Conservation (phyloP, 2,113 vertebrate species). For the Gymnorhina tibicen region DNA sequence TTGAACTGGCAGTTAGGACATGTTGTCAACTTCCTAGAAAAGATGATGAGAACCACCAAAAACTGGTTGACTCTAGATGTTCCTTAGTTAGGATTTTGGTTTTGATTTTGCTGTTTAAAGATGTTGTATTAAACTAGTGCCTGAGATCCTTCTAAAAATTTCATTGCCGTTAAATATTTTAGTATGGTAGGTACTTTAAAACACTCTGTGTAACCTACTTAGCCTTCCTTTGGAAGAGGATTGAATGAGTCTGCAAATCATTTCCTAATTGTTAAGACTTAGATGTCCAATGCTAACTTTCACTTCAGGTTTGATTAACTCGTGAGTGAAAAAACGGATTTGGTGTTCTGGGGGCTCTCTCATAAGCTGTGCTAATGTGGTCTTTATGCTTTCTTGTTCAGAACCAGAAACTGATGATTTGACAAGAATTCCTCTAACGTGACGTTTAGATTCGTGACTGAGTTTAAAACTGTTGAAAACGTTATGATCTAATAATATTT, state of each 20-base stretch:
- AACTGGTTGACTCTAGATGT: not conserved
- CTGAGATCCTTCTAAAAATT: not conserved
- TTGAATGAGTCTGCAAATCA: not conserved
- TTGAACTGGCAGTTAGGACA: not conserved
- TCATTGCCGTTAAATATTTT: not conserved
- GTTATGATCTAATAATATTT: conserved; percentile 38
- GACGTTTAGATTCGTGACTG: not conserved
- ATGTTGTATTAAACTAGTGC: not conserved
- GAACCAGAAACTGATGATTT: not conserved
- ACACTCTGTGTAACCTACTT: not conserved
- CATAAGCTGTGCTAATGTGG: not conserved
- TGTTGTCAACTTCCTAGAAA: not conserved
- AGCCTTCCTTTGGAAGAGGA: not conserved
- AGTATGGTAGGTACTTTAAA: not conserved
- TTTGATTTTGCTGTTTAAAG: not conserved
- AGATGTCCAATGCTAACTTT: not conserved
- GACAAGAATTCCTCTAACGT: not conserved
- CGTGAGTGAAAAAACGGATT: not conserved
- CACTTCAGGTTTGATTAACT: not conserved
- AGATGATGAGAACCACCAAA: not conserved
- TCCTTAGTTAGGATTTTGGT: not conserved
- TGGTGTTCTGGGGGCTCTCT: not conserved
- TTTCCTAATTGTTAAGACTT: not conserved
- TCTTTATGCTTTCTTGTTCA: not conserved
- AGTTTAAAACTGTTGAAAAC: not conserved